Evolutionary conservation across 2,888 invertebrate species (phyloP), one percentile per base, ranked within the genome.

Genomic region (Exephanes ischioxanthus): DNA sequence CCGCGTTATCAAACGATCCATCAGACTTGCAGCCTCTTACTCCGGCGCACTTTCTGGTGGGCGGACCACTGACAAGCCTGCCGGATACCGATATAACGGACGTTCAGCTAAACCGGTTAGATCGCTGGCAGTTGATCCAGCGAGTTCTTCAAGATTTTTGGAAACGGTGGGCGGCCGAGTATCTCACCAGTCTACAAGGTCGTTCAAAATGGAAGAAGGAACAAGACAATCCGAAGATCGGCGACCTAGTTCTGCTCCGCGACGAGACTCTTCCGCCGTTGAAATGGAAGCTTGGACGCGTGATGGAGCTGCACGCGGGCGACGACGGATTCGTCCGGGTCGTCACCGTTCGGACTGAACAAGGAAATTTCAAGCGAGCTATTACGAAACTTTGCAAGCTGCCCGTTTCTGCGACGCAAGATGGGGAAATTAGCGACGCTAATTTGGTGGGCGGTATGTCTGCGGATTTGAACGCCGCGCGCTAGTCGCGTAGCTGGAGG

Each of bases 41-140:
- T 0, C 92, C 91, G 16, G 91, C 89, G 3, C 92, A 93, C 78
- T 92, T 93, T 68, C 82, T 93, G 0, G 89, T 92, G 63, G 92
- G 91, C 6, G 80, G 81, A 53, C 76, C 90, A 1, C 66, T 92
- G 0, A 89, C 76, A 0, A 63, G 87, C 0, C 16, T 91, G 2
- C 89, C 91, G 1, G 90, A 92, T 51, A 87, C 86, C 0, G 84
- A 90, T 22, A 6, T 91, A 0, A 70, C 71, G 3, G 76, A 89
- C 14, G 16, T 85, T 9, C 73, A 83, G 16, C 37, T 70, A 0
- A 88, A 86, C 66, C 78, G 89, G 0, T 68, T 91, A 37, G 37
- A 63, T 14, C 77, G 88, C 0, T 92, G 87, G 87, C 88, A 91
- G 48, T 37, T 71, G 4, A 51, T 90, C 0, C 89, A 90, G 63